phyloP scores from a whole-genome alignment of 2,888 invertebrate genomes.

The Cheilosia variabilis region DNA sequence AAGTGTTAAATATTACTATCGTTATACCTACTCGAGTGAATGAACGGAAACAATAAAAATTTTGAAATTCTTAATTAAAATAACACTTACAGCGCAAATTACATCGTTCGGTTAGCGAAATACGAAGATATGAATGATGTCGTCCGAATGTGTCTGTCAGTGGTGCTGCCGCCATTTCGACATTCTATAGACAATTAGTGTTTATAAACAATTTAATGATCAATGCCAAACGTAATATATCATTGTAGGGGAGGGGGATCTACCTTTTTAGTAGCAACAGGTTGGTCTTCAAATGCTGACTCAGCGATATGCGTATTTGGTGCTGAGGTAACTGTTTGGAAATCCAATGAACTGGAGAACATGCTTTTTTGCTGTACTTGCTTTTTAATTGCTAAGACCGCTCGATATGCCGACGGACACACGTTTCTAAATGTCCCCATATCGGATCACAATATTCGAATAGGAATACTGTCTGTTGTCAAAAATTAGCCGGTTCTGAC shows the following conservation, averaged over 20 bases:
- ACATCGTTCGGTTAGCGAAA: slow-evolving; percentile 98
- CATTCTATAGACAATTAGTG: slow-evolving; percentile 11
- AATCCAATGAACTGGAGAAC: slow-evolving; percentile 19
- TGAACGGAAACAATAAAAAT: neutral
- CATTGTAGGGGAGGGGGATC: neutral
- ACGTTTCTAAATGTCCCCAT: slow-evolving; percentile 37
- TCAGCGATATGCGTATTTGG: slow-evolving; percentile 15
- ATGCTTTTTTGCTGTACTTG: slow-evolving; percentile 29
- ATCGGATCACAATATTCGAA: neutral
- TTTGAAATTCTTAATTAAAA: neutral
- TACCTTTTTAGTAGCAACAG: slow-evolving; percentile 51
- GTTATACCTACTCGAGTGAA: too few species aligned
- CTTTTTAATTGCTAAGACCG: slow-evolving; percentile 14
- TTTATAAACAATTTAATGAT: slow-evolving; percentile 36
- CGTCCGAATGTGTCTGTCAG: slow-evolving; percentile 94
- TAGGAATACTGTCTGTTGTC: too few species aligned
- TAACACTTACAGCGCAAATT: slow-evolving; percentile 95
- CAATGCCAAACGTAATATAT: slow-evolving; percentile 2
- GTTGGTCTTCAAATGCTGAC: slow-evolving; percentile 19
- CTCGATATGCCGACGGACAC: slow-evolving; percentile 1
- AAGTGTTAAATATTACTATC: too few species aligned
- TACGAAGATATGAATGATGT: slow-evolving; percentile 95
- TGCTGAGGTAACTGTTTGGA: slow-evolving; percentile 21
- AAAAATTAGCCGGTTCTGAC: neutral
- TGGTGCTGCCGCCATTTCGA: slow-evolving; percentile 77